Evolutionary conservation across 2,888 invertebrate genomes (phyloP).

Genomic region (Pristionchus maxplancki): DNA sequence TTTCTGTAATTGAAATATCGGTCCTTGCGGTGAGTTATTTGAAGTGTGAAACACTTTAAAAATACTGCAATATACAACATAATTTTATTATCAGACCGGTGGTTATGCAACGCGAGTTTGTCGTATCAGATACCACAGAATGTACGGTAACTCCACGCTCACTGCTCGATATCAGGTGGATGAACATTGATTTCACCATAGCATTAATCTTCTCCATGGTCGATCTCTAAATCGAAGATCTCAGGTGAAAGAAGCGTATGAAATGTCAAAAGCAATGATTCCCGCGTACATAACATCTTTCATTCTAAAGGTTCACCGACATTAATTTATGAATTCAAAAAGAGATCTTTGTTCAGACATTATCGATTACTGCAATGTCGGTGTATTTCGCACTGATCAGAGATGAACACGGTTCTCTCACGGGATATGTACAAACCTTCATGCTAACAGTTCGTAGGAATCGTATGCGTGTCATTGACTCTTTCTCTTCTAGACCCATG

Average conservation of each 20-base stretch:
- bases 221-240: not conserved
- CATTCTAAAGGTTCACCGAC: not conserved
- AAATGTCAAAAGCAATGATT: not conserved
- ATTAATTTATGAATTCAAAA: not conserved
- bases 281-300: not conserved
- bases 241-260: constrained; percentile 9
- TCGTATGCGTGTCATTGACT: not conserved
- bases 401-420: not conserved
- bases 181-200: not conserved
- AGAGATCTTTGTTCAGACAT: not conserved
- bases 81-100: not conserved
- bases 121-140: not conserved
- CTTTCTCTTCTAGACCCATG: not conserved
- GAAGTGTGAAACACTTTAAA: not conserved
- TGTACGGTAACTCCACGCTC: not conserved
- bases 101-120: not conserved
- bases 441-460: not conserved
- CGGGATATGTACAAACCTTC: not conserved
- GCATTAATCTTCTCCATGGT: not conserved
- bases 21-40: not conserved
- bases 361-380: not conserved
- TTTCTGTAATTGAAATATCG: not conserved
- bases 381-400: not conserved
- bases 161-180: constrained; percentile 21
- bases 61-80: not conserved